Conservation (phyloP, 1,140 invertebrate species). For the Hypothenemus hampei region DNA sequence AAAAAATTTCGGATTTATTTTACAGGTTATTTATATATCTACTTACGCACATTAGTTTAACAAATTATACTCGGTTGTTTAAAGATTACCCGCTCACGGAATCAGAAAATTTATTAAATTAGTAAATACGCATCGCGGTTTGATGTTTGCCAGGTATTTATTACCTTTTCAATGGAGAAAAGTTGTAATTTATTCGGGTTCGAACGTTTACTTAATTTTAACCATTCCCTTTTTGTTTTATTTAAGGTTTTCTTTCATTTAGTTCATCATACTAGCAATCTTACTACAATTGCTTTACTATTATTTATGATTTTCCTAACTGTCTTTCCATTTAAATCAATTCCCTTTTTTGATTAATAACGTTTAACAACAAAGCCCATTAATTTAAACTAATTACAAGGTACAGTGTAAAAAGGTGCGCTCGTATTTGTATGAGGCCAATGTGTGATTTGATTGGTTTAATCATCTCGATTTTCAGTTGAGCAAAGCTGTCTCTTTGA, state of each 20-base stretch:
- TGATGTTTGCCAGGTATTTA: too few species aligned
- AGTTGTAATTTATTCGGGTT: background rate
- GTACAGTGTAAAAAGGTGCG: background rate
- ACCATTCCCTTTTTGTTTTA: background rate
- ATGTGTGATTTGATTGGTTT: background rate
- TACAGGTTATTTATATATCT: too few species aligned
- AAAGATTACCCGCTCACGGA: too few species aligned
- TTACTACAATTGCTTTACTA: too few species aligned
- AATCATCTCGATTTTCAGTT: background rate
- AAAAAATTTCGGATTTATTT: too few species aligned
- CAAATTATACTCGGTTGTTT: too few species aligned
- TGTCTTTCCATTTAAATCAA: background rate
- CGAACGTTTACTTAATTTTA: background rate
- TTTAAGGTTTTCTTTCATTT: background rate
- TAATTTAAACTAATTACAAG: background rate
- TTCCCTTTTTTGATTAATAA: background rate
- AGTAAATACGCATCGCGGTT: too few species aligned
- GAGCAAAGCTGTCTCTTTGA: background rate
- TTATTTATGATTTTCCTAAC: too few species aligned
- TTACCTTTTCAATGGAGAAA: background rate
- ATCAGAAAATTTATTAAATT: too few species aligned
- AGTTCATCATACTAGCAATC: too few species aligned
- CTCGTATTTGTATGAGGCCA: background rate
- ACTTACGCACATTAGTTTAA: too few species aligned
- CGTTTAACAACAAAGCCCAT: background rate